phyloP scores from a whole-genome alignment of 2,797 vertebrate species.

The Lacerta viridis region DNA sequence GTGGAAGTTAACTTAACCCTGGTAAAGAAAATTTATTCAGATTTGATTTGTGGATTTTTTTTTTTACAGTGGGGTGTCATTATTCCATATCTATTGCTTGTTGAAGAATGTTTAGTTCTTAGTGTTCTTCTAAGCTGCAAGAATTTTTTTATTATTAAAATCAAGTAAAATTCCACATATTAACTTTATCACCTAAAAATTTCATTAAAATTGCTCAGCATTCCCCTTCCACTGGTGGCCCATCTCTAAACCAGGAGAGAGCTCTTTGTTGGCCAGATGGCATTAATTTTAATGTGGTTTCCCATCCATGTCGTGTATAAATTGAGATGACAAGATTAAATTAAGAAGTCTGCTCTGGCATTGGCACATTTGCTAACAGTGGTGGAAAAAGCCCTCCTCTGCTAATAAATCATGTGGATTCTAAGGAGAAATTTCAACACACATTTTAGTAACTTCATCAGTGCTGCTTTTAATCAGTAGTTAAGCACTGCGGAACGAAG shows the following conservation, averaged over 20 bases:
- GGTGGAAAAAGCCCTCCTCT: not conserved
- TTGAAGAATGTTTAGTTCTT: not conserved
- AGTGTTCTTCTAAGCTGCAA: not conserved
- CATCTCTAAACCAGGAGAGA: not conserved
- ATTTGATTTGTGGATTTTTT: not conserved
- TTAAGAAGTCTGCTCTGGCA: not conserved
- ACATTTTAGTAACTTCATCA: not conserved
- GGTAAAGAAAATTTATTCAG: not conserved
- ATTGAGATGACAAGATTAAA: not conserved
- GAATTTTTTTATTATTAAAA: not conserved
- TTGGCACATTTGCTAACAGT: not conserved
- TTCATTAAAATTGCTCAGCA: not conserved
- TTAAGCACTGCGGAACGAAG: not conserved
- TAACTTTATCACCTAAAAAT: not conserved
- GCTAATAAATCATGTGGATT: not conserved
- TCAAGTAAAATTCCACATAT: not conserved
- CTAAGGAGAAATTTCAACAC: not conserved
- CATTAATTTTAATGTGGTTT: not conserved
- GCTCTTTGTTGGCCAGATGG: not conserved
- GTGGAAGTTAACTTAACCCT: not conserved
- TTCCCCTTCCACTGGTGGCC: not conserved
- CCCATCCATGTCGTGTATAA: not conserved
- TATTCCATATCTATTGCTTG: not conserved
- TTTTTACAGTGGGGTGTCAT: not conserved
- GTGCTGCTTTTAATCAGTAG: not conserved